Conservation (phyloP, 2,888 invertebrate species). For the Halocaridina rubra region DNA sequence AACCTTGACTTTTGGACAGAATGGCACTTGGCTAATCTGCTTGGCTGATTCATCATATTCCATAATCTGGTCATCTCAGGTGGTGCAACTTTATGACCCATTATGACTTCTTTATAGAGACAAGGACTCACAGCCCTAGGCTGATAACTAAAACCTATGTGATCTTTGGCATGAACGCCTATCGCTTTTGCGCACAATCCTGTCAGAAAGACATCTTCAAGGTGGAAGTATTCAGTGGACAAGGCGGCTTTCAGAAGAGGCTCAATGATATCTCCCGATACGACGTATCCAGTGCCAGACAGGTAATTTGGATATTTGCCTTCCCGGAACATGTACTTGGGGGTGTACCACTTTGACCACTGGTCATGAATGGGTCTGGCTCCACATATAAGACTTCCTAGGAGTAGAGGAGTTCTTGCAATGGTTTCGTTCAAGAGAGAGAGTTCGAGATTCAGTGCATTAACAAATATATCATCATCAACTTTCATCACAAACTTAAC, state of each 20-base stretch:
- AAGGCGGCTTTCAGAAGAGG: conserved; percentile 65
- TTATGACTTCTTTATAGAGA: conserved; percentile 63
- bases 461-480: conserved; percentile 64
- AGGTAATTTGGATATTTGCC: conserved; percentile 67
- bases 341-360: conserved; percentile 61
- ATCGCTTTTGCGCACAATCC: conserved; percentile 65
- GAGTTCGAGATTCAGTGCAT: conserved; percentile 50
- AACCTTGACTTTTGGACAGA: conserved; percentile 36
- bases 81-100: conserved; percentile 64
- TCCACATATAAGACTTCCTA: conserved; percentile 66
- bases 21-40: conserved; percentile 23
- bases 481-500: conserved; percentile 54
- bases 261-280: conserved; percentile 65
- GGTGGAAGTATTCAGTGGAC: conserved; percentile 65
- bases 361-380: conserved; percentile 65
- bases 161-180: conserved; percentile 63
- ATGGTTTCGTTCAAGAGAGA: conserved; percentile 19
- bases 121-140: conserved; percentile 64
- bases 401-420: conserved; percentile 62
- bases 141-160: conserved; percentile 64
- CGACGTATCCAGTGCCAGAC: conserved; percentile 67
- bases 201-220: conserved; percentile 68
- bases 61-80: conserved; percentile 63
- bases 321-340: conserved; percentile 64
- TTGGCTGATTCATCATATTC: conserved; percentile 55